Conservation (phyloP, 2,797 vertebrate species). For the Hipposideros larvatus region DNA sequence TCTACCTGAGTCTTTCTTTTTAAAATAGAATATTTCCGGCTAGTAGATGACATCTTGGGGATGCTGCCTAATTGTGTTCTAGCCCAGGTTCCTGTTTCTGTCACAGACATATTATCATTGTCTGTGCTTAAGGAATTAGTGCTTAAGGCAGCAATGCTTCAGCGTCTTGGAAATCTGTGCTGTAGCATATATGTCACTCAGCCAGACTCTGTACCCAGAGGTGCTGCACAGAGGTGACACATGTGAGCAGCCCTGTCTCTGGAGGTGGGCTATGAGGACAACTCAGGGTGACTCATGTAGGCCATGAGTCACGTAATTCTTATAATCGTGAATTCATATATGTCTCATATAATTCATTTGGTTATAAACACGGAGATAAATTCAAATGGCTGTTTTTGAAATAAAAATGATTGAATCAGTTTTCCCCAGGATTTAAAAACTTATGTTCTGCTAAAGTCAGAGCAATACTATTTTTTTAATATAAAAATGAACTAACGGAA, state of each 20-base stretch:
- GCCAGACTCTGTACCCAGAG: not conserved
- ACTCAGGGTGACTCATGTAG: not conserved
- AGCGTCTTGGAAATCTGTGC: not conserved
- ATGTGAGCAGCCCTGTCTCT: not conserved
- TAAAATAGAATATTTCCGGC: not conserved
- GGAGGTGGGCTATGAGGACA: not conserved
- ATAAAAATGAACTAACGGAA: not conserved
- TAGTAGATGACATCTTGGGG: not conserved
- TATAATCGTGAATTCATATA: not conserved
- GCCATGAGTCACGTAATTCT: not conserved
- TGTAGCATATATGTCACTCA: not conserved
- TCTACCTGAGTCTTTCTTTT: slow-evolving; percentile 13
- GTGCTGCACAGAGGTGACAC: not conserved
- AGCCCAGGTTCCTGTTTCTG: not conserved
- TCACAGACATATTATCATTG: not conserved
- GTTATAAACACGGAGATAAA: not conserved
- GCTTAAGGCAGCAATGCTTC: not conserved
- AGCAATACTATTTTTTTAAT: slow-evolving; percentile 26
- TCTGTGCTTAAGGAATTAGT: not conserved
- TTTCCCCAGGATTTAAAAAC: slow-evolving; percentile 33
- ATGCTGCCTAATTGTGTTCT: not conserved
- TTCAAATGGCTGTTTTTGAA: not conserved
- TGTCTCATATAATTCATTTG: not conserved
- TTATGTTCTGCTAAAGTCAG: not conserved
- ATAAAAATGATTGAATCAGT: not conserved